Evolutionary conservation across 2,113 vertebrate species (phyloP), one percentile per base, ranked within the genome.

Genomic region (Ochotona curzoniae): DNA sequence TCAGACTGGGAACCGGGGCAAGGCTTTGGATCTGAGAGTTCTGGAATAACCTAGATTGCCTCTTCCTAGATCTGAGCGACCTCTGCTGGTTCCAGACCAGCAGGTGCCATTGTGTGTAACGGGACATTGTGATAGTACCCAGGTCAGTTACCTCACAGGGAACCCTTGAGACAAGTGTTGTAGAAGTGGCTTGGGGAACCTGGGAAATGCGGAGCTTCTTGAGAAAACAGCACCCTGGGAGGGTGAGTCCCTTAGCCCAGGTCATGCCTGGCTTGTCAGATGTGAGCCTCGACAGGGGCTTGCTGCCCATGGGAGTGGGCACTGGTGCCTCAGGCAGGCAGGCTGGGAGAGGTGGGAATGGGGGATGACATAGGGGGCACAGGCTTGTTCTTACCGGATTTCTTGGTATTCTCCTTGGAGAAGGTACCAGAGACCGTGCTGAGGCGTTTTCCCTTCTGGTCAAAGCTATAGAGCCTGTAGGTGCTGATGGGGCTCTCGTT

Each of bases 401-500:
- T 97, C 84, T 12, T 21, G 28, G n/a, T 0, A 8, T 0, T 0
- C 0, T 91, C 83, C 71, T 17, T 95, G n/a, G 0, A 0, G 23
- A 61, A 91, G 89, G 0, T 80, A 35, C 20, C 0, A 0, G 66
- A 1, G 17, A 44, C 9, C 0, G 35, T 1, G 80, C 38, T 93
- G 63, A 75, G 0, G 25, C 3, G 84, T 11, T 2, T 78, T 9
- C 71, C 82, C 67, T 35, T 94, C 0, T 2, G 4, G 1, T 96
- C 87, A 2, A 9, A 0, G 0, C 26, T 8, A 0, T 23, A 78
- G 30, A 61, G 8, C 17, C 0, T 73, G 14, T 1, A 7, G 74
- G 32, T 28, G 0, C 0, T 0, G 51, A 0, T 0, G 0, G 13
- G 0, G 0, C 76, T 57, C 0, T 1, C 0, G 0, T 67, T 44